A percentile compares a stretch with the other conserved stretches of the same genome.
These are phyloP conservation scores for Pissodes strobi DNA, from an alignment of 1,140 invertebrate genomes.

Conservation along the genomic window DNA sequence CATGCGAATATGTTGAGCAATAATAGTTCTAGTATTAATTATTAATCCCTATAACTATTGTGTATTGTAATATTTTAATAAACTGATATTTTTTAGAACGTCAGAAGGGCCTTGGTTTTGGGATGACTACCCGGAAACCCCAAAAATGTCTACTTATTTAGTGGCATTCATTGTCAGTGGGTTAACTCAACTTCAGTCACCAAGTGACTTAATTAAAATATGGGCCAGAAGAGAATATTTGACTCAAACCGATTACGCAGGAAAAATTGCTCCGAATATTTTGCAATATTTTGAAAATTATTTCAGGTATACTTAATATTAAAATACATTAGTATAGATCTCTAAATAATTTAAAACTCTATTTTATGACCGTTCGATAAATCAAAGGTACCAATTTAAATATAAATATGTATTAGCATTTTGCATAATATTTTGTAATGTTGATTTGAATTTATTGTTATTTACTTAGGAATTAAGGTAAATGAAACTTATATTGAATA, in stretches of 20 bases:
- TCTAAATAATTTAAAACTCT: no score
- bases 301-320: constrained; percentile 59
- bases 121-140: constrained; percentile 80
- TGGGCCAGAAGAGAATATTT: constrained; percentile 84
- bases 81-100: constrained; percentile 14
- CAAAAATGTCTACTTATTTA: constrained; percentile 93
- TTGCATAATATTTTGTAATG: no score
- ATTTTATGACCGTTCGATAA: no score
- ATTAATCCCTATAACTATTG: no score
- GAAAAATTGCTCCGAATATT: constrained; percentile 80
- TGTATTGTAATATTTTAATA: neutral
- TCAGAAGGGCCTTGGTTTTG: constrained; percentile 54
- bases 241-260: constrained; percentile 76
- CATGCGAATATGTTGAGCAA: no score
- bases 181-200: constrained; percentile 78
- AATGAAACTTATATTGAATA: no score
- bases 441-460: no score
- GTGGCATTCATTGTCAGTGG: constrained; percentile 92
- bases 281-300: constrained; percentile 83
- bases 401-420: no score
- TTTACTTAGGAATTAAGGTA: no score
- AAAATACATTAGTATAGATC: neutral
- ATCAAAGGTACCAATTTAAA: no score
- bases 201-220: constrained; percentile 67
- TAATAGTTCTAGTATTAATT: no score